These are phyloP conservation scores for Caenorhabditis sp. DNA, from an alignment of 2,888 invertebrate genomes.

Conservation along the genomic window DNA sequence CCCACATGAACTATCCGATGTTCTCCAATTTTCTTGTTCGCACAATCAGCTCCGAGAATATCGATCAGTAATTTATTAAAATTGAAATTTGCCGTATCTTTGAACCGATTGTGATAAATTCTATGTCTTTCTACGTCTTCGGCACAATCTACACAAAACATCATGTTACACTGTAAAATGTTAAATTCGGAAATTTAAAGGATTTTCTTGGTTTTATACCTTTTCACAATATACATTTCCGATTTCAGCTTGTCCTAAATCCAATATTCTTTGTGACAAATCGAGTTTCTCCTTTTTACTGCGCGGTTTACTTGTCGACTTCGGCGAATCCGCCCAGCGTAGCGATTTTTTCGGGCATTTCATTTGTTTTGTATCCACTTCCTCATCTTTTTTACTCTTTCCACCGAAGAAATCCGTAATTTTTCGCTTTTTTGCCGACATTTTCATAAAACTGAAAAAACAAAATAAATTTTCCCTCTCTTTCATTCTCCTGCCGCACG, in stretches of 20 bases:
- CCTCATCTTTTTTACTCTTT: neutral
- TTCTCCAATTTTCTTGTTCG: neutral
- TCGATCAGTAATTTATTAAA: neutral
- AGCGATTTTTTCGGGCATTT: constrained; percentile 28
- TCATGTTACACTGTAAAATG: constrained; percentile 29
- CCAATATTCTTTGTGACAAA: constrained; percentile 20
- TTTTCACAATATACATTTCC: constrained; percentile 19
- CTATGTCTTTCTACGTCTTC: constrained; percentile 16
- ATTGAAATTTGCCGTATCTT: neutral
- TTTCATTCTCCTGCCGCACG: neutral
- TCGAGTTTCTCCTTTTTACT: constrained; percentile 3
- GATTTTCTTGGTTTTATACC: constrained; percentile 3
- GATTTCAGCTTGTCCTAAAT: constrained; percentile 23
- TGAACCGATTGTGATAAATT: constrained; percentile 15
- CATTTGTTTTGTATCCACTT: neutral
- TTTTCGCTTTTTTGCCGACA: constrained; percentile 8
- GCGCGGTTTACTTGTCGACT: neutral
- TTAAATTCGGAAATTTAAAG: neutral
- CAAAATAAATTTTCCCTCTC: neutral
- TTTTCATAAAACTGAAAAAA: neutral
- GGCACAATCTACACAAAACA: constrained; percentile 22
- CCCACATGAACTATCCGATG: neutral
- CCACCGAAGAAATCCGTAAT: constrained; percentile 13
- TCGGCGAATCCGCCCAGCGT: neutral
- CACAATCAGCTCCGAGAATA: neutral